A percentile compares a stretch with the other conserved stretches of the same genome.
Evolutionary conservation across 2,888 invertebrate genomes (phyloP).

Genomic region (Ectemnius lituratus): DNA sequence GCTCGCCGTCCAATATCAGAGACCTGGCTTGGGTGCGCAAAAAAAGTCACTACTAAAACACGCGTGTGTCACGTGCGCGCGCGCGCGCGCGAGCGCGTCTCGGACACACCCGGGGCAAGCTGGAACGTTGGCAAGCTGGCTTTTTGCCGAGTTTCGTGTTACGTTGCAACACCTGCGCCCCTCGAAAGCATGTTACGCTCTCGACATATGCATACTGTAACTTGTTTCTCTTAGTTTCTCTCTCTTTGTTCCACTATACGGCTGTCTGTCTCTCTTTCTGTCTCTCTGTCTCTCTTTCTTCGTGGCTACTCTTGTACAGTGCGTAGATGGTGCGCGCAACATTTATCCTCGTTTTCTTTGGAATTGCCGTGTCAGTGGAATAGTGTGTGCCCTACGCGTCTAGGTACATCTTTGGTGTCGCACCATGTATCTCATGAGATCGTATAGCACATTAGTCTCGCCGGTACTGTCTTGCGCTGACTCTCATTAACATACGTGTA

Average conservation of each 20-base stretch:
- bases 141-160: conserved; percentile 9
- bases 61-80: background rate
- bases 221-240: no score
- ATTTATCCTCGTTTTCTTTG: conserved; percentile 9
- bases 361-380: no score
- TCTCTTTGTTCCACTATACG: no score
- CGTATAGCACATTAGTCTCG: conserved; percentile 27
- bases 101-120: background rate
- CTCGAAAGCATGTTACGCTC: conserved; percentile 16
- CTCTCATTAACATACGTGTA: conserved; percentile 20
- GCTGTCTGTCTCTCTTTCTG: no score
- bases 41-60: no score
- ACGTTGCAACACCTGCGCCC: conserved; percentile 28
- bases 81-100: background rate
- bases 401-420: conserved; percentile 5
- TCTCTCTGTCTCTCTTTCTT: no score
- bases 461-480: conserved; percentile 35
- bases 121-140: background rate
- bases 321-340: conserved; percentile 9
- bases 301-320: background rate
- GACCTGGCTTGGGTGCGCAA: no score
- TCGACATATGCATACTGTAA: conserved; percentile 28
- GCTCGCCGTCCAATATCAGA: conserved; percentile 11
- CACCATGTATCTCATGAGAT: background rate
- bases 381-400: conserved; percentile 8